Conservation (phyloP, 2,113 vertebrate species). For the Fregetta grallaria region DNA sequence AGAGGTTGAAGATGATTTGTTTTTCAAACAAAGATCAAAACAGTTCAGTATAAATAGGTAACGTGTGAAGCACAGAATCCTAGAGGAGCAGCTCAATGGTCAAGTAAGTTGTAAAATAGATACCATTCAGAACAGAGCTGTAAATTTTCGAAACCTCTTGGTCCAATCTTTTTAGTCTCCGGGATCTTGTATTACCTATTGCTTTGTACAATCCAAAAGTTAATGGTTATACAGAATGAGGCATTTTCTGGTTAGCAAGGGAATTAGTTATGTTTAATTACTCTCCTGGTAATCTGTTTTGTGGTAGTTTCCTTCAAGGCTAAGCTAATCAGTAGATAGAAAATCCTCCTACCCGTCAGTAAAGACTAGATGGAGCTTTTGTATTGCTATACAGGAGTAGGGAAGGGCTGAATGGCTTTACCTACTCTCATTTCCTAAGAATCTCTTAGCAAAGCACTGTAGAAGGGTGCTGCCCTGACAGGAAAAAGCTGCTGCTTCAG, state of each 20-base stretch:
- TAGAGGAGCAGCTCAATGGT: background rate
- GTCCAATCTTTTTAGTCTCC: background rate
- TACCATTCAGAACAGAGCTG: background rate
- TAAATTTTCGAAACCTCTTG: background rate
- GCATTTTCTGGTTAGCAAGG: background rate
- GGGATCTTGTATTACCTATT: background rate
- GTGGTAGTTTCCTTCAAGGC: conserved; percentile 4
- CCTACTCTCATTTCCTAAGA: background rate
- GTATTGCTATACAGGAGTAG: background rate
- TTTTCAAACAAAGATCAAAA: background rate
- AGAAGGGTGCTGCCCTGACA: background rate
- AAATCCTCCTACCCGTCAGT: background rate
- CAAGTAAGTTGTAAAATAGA: background rate
- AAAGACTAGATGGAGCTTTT: background rate
- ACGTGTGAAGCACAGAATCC: background rate
- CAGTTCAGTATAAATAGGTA: background rate
- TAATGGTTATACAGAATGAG: conserved; percentile 40
- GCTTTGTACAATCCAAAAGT: background rate
- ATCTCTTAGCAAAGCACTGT: background rate
- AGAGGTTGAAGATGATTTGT: background rate
- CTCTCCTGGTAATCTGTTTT: background rate
- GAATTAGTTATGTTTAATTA: conserved; percentile 38
- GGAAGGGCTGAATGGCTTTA: background rate
- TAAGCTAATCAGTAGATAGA: background rate
- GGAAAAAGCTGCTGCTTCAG: background rate